phyloP scores from a whole-genome alignment of 2,797 vertebrate species.

The Smutsia temminckii region DNA sequence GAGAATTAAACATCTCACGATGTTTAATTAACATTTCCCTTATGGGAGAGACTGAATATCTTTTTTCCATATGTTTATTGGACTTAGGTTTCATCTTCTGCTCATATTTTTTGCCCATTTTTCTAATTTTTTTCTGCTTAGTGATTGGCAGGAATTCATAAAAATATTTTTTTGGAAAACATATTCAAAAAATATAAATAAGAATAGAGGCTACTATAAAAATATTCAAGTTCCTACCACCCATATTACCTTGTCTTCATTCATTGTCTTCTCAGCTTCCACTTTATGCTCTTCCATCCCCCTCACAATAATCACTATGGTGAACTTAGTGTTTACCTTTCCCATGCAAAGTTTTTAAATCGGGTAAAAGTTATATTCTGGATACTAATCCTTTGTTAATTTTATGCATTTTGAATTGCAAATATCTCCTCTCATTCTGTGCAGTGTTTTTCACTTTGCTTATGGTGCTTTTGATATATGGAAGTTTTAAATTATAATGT shows the following conservation, averaged over 20 bases:
- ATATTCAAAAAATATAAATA: slow-evolving; percentile 39
- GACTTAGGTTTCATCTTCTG: slow-evolving; percentile 12
- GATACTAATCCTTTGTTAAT: slow-evolving; percentile 66
- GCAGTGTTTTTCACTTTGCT: slow-evolving; percentile 60
- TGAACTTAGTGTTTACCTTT: slow-evolving; percentile 44
- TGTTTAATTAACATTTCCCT: slow-evolving; percentile 1
- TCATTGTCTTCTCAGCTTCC: background rate
- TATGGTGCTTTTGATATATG: slow-evolving; percentile 58
- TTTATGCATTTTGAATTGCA: slow-evolving; percentile 73
- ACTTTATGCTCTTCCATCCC: background rate
- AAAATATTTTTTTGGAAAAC: background rate
- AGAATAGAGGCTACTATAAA: slow-evolving; percentile 13
- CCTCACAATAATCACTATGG: background rate
- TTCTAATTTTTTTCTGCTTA: slow-evolving; percentile 10
- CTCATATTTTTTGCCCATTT: background rate
- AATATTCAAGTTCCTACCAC: background rate
- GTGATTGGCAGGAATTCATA: slow-evolving; percentile 16
- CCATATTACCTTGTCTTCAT: background rate
- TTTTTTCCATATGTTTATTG: background rate
- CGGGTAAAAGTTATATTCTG: slow-evolving; percentile 63
- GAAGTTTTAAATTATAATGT: slow-evolving; percentile 70
- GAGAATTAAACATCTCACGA: background rate
- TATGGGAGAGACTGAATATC: background rate
- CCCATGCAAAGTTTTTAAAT: slow-evolving; percentile 48
- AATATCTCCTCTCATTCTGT: slow-evolving; percentile 65